Conservation (phyloP, 2,113 vertebrate species). For the Clarias macrocephalus region DNA sequence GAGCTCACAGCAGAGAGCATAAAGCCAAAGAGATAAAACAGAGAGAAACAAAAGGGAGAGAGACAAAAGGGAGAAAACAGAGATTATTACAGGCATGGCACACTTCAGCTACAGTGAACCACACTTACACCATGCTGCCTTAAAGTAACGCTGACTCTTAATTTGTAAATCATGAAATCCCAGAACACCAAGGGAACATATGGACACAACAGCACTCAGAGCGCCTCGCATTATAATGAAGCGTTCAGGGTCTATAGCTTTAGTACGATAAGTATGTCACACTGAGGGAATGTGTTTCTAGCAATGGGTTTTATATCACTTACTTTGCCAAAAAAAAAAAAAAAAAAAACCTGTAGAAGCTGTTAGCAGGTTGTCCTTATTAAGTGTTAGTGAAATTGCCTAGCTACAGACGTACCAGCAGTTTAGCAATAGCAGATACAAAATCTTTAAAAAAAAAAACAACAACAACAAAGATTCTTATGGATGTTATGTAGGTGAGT, state of each 20-base stretch:
- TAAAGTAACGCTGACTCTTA: not conserved
- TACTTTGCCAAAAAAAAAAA: not conserved
- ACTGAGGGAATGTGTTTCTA: not conserved
- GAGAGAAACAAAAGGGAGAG: constrained; percentile 23
- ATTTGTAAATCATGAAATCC: constrained; percentile 26
- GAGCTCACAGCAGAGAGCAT: not conserved
- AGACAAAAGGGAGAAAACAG: constrained; percentile 4
- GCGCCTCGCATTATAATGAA: not conserved
- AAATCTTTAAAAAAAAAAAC: not conserved
- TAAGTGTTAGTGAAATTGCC: not conserved
- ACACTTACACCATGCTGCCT: not conserved
- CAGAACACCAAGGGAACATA: not conserved
- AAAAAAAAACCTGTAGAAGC: not conserved
- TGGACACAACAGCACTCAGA: not conserved
- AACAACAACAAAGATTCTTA: too few species aligned
- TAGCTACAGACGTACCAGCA: not conserved
- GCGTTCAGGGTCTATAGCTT: constrained; percentile 8
- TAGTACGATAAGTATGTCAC: not conserved
- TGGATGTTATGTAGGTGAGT: not conserved
- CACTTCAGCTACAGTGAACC: constrained; percentile 17
- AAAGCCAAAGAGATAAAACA: constrained; percentile 32
- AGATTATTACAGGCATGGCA: constrained; percentile 1
- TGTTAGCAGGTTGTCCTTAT: not conserved
- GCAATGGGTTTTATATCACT: not conserved
- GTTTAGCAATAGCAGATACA: not conserved